Evolutionary conservation across 1,140 invertebrate genomes (phyloP), one percentile per base, ranked within the genome.

Genomic region (Rhopalosiphum maidis): DNA sequence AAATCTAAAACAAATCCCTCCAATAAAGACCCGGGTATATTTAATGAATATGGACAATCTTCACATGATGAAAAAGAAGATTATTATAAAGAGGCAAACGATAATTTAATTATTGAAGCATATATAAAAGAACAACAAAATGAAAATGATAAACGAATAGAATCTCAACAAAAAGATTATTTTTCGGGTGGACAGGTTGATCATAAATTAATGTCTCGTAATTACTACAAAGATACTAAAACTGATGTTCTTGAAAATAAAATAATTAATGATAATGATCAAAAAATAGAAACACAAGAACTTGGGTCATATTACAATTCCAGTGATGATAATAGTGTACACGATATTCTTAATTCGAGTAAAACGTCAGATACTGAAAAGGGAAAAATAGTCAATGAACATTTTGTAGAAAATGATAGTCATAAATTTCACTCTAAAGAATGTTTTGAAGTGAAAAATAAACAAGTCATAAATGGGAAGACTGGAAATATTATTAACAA

Each of bases 211-310:
- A n/a, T 54, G 30, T 55, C 35, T 0, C 7, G 86, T 54, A 55
- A 93, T 3, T 30, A 86, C 2, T 23, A 55, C 37, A n/a, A 85
- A 43, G 82, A 93, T 54, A 41, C 82, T 30, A 54, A 35, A 54
- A 93, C 37, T n/a, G 82, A 86, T 85, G 91, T 93, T 86, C 30
- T 48, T 51, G 82, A 93, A 93, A 94, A 90, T 0, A 41, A 23
- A 2, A 60, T 35, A 60, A 18, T 88, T 1, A 85, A 88, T 25
- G 46, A n/a, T 37, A 82, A 93, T 87, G n/a, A 41, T 25, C 43
- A 94, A 88, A 54, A 48, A 77, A 87, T 55, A 35, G 89, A 86
- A 85, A 93, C 25, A 37, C 77, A 86, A 41, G 91, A 93, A 41
- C 18, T 54, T 8, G 91, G 91, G 8, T 85, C 48, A 43, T 35